A percentile compares a stretch with the other conserved stretches of the same genome.
phyloP scores from a whole-genome alignment of 2,797 vertebrate species.

The Heliangelus exortis region DNA sequence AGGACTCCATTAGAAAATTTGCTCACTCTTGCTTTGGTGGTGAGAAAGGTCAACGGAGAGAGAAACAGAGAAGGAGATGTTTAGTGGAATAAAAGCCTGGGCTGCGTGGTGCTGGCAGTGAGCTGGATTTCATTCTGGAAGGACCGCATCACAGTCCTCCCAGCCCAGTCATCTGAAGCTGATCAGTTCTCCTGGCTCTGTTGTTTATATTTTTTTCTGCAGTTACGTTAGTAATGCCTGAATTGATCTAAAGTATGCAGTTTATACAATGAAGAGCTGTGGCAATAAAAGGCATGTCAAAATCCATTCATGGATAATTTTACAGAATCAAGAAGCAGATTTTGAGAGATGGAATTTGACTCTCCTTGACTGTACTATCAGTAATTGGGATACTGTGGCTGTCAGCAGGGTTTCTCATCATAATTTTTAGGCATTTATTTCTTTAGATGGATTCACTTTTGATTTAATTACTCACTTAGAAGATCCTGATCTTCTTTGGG shows the following conservation, averaged over 20 bases:
- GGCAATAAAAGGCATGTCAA: not conserved
- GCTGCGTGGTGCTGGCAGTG: not conserved
- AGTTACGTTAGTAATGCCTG: not conserved
- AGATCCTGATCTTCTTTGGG: not conserved
- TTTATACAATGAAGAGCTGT: not conserved
- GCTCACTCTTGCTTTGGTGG: not conserved
- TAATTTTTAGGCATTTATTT: not conserved
- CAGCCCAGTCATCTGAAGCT: not conserved
- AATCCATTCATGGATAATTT: not conserved
- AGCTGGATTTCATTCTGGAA: not conserved
- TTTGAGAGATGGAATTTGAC: not conserved
- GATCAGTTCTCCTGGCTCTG: not conserved
- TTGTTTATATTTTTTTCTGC: not conserved
- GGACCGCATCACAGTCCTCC: not conserved
- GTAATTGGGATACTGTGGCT: constrained; percentile 7
- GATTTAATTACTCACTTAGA: constrained; percentile 25
- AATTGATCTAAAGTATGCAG: not conserved
- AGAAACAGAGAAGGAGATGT: not conserved
- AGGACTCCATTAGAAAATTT: not conserved
- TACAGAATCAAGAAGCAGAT: not conserved
- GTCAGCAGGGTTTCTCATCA: not conserved
- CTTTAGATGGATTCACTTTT: not conserved
- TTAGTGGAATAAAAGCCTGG: not conserved
- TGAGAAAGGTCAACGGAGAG: not conserved
- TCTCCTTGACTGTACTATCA: not conserved